Percentiles rank a stretch among this genome's conserved stretches.
phyloP scores from a whole-genome alignment of 92 coral and sea anemone species.

The Heteractis magnifica region DNA sequence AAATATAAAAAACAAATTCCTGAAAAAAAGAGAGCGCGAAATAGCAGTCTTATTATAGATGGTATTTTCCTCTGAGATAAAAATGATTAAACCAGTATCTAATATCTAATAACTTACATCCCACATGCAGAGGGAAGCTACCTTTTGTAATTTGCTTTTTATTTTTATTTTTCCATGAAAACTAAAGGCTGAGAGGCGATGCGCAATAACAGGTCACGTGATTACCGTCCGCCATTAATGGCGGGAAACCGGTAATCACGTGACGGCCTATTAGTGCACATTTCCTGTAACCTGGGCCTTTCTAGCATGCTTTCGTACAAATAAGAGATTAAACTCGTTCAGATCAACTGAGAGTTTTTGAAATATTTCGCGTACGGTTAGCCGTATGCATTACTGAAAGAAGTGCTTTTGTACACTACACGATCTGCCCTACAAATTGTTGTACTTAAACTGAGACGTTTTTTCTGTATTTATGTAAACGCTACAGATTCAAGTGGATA shows the following conservation, averaged over 20 bases:
- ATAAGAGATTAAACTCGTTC: not conserved
- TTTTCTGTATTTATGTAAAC: too few relatives aligned
- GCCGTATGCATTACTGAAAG: not conserved
- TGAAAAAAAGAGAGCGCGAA: not conserved
- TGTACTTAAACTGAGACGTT: not conserved
- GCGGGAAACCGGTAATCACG: not conserved
- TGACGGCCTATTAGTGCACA: not conserved
- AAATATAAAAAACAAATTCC: not conserved
- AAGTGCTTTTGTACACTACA: not conserved
- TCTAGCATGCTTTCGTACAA: not conserved
- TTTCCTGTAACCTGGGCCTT: not conserved
- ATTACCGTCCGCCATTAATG: not conserved
- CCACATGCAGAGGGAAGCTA: not conserved
- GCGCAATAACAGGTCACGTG: not conserved
- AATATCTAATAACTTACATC: not conserved
- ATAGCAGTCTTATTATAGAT: not conserved
- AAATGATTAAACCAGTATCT: too few relatives aligned
- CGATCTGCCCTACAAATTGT: not conserved
- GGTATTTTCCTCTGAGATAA: not conserved
- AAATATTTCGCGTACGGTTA: not conserved
- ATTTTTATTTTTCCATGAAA: too few relatives aligned
- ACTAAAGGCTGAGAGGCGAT: not conserved
- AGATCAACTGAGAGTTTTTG: slow-evolving; percentile 9
- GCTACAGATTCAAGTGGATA: too few relatives aligned
- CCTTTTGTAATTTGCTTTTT: not conserved